Evolutionary conservation across 2,113 vertebrate species (phyloP).

Genomic region (Tachysurus vachellii): DNA sequence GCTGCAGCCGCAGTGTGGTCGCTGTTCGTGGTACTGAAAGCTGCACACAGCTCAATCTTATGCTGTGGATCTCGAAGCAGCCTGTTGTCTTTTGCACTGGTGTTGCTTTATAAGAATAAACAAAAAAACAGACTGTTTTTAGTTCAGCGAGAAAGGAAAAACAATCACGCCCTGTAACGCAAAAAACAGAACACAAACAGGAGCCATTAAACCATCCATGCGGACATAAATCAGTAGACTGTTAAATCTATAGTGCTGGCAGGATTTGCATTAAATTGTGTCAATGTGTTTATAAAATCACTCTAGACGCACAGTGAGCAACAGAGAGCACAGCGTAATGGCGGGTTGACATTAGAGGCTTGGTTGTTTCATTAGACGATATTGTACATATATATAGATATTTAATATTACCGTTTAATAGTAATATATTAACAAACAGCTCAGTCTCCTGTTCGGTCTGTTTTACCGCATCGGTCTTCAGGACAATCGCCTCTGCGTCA

Average conservation of each 20-base stretch:
- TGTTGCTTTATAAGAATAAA: background rate
- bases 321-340: background rate
- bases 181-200: background rate
- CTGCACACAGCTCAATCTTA: background rate
- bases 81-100: background rate
- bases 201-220: background rate
- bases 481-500: constrained; percentile 54
- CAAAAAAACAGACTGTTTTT: background rate
- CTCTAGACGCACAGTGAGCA: background rate
- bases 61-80: constrained; percentile 2
- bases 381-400: background rate
- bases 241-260: background rate
- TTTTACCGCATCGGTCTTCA: constrained; percentile 53
- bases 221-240: background rate
- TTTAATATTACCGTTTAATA: background rate
- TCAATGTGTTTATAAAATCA: background rate
- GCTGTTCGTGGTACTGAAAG: constrained; percentile 53
- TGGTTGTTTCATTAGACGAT: background rate
- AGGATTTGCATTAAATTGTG: no score
- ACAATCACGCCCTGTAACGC: background rate
- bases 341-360: background rate
- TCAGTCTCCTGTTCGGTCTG: constrained; percentile 19
- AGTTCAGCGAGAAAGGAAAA: background rate
- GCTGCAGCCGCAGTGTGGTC: constrained; percentile 25
- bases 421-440: background rate